phyloP scores from a whole-genome alignment of 2,888 invertebrate genomes.

The Neoscelio sp. region DNA sequence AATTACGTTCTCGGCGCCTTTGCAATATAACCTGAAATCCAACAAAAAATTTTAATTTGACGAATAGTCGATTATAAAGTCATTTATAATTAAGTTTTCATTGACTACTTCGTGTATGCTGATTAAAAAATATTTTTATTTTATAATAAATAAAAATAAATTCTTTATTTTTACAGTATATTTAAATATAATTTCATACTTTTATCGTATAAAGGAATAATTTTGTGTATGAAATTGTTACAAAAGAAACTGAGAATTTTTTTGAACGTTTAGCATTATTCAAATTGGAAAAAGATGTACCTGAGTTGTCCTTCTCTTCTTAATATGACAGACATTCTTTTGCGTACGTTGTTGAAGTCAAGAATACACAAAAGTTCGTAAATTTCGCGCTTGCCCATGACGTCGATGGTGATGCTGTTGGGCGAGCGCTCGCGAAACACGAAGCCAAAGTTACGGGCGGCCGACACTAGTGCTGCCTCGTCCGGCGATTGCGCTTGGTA shows the following conservation, averaged over 20 bases:
- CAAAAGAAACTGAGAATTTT: neutral
- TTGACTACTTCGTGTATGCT: no score
- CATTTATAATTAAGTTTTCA: no score
- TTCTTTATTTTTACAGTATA: no score
- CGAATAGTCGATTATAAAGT: no score
- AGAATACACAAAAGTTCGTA: slow-evolving; percentile 98
- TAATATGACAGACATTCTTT: slow-evolving; percentile 99
- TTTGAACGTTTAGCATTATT: neutral
- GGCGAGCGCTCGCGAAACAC: slow-evolving; percentile 97
- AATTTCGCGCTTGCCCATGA: slow-evolving; percentile 92
- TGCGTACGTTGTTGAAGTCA: slow-evolving; percentile 99
- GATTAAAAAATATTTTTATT: no score
- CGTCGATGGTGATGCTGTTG: slow-evolving; percentile 96
- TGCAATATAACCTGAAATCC: slow-evolving; percentile 92
- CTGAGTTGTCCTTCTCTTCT: slow-evolving; percentile 92
- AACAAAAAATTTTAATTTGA: no score
- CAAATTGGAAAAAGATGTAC: slow-evolving; percentile 53
- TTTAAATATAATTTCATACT: no score
- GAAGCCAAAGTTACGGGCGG: slow-evolving; percentile 99
- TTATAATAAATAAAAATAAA: no score
- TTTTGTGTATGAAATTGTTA: neutral
- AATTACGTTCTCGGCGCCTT: slow-evolving; percentile 99
- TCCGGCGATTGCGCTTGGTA: slow-evolving; percentile 99
- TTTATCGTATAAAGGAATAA: no score
- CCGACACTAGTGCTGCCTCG: slow-evolving; percentile 98